Evolutionary conservation across 2,888 invertebrate species (phyloP).

Genomic region (Diloba caeruleocephala): DNA sequence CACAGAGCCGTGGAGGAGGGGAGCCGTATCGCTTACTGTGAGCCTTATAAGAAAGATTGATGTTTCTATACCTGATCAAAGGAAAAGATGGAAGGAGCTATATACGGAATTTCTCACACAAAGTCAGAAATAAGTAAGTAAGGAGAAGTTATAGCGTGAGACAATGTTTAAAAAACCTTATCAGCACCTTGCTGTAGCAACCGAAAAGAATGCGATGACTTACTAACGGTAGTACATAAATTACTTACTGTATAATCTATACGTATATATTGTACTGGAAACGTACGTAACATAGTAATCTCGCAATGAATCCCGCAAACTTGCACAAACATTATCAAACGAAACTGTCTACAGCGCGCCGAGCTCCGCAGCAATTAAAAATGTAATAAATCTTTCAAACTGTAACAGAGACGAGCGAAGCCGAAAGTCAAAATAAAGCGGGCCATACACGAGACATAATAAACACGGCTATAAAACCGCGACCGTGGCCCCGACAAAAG

Average conservation of each 20-base stretch:
- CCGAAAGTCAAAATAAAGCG: constrained; percentile 54
- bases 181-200: neutral
- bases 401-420: constrained; percentile 58
- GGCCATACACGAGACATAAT: constrained; percentile 61
- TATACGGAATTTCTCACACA: no score
- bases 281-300: constrained; percentile 42
- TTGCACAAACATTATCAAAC: constrained; percentile 46
- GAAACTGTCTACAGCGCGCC: constrained; percentile 41
- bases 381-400: constrained; percentile 62
- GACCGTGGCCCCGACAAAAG: constrained; percentile 66
- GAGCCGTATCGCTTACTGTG: no score
- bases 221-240: constrained; percentile 30
- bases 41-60: no score
- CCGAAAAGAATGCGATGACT: neutral
- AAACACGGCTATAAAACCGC: constrained; percentile 67
- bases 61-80: no score
- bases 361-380: constrained; percentile 51
- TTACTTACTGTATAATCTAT: constrained; percentile 33
- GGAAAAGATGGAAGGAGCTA: no score
- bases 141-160: no score
- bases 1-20: no score
- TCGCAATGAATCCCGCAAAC: constrained; percentile 36
- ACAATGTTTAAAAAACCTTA: no score
- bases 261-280: constrained; percentile 36
- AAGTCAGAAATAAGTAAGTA: no score